These are phyloP conservation scores for Varanus komodoensis DNA, from an alignment of 2,113 vertebrate genomes.

Conservation along the genomic window DNA sequence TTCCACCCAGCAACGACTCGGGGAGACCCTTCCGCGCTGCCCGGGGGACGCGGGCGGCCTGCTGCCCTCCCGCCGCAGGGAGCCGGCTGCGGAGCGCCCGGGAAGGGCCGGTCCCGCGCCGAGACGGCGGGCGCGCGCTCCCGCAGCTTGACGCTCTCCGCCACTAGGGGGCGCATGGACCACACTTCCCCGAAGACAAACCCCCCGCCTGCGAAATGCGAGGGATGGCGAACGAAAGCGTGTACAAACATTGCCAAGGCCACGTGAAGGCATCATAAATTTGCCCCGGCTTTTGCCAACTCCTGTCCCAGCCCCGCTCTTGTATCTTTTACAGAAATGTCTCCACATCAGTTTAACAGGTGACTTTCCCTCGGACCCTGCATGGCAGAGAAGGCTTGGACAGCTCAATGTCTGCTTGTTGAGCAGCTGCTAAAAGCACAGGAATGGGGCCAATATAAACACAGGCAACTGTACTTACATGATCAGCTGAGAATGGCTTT, in stretches of 20 bases:
- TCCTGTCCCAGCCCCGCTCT: background rate
- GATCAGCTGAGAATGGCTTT: background rate
- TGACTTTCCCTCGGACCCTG: background rate
- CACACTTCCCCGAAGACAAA: background rate
- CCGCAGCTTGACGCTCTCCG: background rate
- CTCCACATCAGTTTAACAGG: background rate
- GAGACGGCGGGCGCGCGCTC: too few species aligned
- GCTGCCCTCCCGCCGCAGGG: background rate
- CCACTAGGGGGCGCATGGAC: slow-evolving; percentile 21
- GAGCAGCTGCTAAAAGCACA: background rate
- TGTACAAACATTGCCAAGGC: background rate
- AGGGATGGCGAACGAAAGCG: background rate
- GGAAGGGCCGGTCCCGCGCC: too few species aligned
- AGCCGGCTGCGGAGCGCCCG: too few species aligned
- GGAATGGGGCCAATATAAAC: background rate
- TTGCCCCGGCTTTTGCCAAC: background rate
- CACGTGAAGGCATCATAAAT: background rate
- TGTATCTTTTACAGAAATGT: background rate
- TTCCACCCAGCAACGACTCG: background rate
- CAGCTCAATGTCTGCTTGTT: background rate
- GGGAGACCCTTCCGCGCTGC: background rate
- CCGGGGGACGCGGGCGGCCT: too few species aligned
- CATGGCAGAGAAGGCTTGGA: background rate
- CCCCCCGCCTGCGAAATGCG: background rate
- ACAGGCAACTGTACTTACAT: background rate